Evolutionary conservation across 2,113 vertebrate species (phyloP), one percentile per base, ranked within the genome.

Genomic region (Cyprinodon tularosa): DNA sequence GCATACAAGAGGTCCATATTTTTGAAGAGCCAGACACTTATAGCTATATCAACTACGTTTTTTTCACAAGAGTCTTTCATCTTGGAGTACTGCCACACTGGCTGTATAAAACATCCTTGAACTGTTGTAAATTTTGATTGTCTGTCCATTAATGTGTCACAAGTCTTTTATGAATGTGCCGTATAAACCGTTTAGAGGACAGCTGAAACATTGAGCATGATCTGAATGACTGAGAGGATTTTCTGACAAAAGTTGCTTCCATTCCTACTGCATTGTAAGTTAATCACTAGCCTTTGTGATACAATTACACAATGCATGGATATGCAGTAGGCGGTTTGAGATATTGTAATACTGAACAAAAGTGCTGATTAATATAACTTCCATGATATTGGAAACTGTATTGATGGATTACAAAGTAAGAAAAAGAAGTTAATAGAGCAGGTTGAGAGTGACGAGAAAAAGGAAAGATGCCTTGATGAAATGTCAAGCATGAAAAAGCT

Each of bases 401-500:
- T 74, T 76, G 73, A 78, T 65, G 70, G 69, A 78, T 73, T 14
- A 2, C 2, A 12, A 57, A 71, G 42, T 48, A 68, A 64, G 47
- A 60, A 44, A 17, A 63, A 47, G 8, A 72, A 13, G 48, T 66
- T 66, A 29, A 29, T 29, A 60, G 59, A 50, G 5, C 9, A 6
- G n/a, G 66, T 53, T 57, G 38, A 65, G 47, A 61, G 48, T 59
- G 20, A 29, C 65, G 37, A 60, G 59, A 50, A 70, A 47, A 66
- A 22, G 63, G 59, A 62, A 37, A 22, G 44, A 66, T 42, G 71
- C 40, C 36, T 64, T 39, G 60, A 74, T 83, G 78, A 93, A 87
- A 91, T 84, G 78, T 86, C 76, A 84, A 83, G 74, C 85, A 82
- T 66, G 40, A 74, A 68, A 78, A 75, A 61, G 80, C 60, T 53